phyloP scores from a whole-genome alignment of 2,888 invertebrate species.

The Autographa gamma region DNA sequence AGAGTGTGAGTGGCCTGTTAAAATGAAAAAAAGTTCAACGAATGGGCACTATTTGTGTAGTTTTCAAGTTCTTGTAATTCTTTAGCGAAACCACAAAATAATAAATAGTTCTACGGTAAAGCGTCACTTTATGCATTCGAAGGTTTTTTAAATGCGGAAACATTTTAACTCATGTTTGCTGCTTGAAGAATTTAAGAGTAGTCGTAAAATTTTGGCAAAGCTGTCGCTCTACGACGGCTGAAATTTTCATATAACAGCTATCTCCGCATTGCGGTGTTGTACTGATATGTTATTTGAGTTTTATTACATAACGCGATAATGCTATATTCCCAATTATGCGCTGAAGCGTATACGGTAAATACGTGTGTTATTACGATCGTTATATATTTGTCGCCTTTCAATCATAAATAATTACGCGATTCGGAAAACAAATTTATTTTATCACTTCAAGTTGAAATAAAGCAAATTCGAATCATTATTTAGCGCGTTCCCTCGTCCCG shows the following conservation, averaged over 20 bases:
- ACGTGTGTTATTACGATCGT: conserved; percentile 24
- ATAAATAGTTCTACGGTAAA: background rate
- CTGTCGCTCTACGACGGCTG: conserved; percentile 30
- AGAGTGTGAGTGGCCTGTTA: conserved; percentile 40
- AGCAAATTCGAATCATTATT: conserved; percentile 8
- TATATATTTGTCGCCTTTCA: conserved; percentile 14
- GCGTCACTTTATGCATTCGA: conserved; percentile 28
- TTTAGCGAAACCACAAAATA: background rate
- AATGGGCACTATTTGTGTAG: conserved; percentile 36
- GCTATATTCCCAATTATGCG: conserved; percentile 34
- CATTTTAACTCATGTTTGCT: conserved; percentile 25
- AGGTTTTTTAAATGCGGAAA: conserved; percentile 16
- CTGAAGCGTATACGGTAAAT: conserved; percentile 15
- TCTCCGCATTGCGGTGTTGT: conserved; percentile 55
- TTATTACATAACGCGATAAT: conserved; percentile 38
- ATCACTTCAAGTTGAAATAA: background rate
- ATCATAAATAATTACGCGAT: conserved; percentile 12
- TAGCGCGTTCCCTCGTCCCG: conserved; percentile 8
- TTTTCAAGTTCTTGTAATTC: conserved; percentile 34
- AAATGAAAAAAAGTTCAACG: conserved; percentile 30
- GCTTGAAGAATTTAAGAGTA: conserved; percentile 29
- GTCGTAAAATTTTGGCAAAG: conserved; percentile 39
- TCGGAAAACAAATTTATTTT: conserved; percentile 12
- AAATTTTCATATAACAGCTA: conserved; percentile 41
- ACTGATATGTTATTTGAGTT: conserved; percentile 42